These are phyloP conservation scores for Antigone vipio DNA, from an alignment of 2,113 vertebrate genomes.

Conservation along the genomic window DNA sequence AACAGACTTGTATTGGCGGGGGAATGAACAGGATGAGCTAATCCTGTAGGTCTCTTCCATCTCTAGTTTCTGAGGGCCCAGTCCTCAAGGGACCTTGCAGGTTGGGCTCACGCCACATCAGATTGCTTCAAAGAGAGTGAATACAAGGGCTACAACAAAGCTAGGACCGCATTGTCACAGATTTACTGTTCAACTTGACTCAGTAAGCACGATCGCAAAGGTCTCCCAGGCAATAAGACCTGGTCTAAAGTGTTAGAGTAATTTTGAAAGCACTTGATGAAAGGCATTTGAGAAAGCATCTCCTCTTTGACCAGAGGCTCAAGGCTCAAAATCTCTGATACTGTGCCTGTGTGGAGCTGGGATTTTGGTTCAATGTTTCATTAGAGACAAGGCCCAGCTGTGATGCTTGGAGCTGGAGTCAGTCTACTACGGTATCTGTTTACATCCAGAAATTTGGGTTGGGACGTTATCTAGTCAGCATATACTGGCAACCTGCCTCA, in stretches of 20 bases:
- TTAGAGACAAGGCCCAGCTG: constrained; percentile 40
- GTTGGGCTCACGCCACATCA: neutral
- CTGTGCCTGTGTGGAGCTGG: neutral
- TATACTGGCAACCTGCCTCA: constrained; percentile 30
- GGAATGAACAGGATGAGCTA: constrained; percentile 61
- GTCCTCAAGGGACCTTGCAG: constrained; percentile 17
- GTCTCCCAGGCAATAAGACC: neutral
- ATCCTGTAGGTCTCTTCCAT: constrained; percentile 62
- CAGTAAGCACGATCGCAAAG: neutral
- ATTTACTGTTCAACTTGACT: neutral
- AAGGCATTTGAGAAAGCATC: neutral
- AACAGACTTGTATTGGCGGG: constrained; percentile 55
- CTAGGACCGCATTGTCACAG: neutral
- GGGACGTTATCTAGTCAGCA: constrained; percentile 40
- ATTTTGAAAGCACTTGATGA: neutral
- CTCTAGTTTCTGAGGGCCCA: constrained; percentile 46
- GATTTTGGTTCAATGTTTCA: neutral
- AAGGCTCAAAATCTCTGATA: neutral
- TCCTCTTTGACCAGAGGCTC: neutral
- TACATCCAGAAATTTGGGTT: constrained; percentile 35
- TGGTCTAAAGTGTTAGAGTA: neutral
- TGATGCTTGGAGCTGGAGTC: constrained; percentile 21
- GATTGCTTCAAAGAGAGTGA: neutral
- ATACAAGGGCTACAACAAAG: neutral
- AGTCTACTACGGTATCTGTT: constrained; percentile 39